Percentiles rank a stretch among this genome's conserved stretches.
phyloP scores from a whole-genome alignment of 2,113 vertebrate genomes.

The Ctenodactylus gundi region DNA sequence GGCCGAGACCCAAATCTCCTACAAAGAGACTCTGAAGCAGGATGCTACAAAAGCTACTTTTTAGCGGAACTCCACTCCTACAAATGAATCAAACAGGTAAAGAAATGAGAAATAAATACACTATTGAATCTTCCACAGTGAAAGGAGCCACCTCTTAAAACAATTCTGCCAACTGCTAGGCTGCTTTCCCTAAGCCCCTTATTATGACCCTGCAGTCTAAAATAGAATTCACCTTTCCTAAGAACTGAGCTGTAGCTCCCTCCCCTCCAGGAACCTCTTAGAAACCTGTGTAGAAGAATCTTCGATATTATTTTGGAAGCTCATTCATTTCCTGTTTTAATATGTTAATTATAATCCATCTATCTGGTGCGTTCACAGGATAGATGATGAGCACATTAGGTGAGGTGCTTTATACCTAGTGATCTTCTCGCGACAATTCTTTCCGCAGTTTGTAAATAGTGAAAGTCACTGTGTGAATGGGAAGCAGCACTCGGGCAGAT shows the following conservation, averaged over 20 bases:
- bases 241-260: neutral
- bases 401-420: neutral
- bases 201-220: neutral
- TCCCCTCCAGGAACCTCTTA: neutral
- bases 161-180: neutral
- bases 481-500: neutral
- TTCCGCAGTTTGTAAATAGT: neutral
- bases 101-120: constrained; percentile 17
- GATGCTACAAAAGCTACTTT: constrained; percentile 33
- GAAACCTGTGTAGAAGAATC: neutral
- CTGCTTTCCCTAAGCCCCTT: neutral
- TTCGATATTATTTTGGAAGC: neutral
- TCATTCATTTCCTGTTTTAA: neutral
- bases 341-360: neutral
- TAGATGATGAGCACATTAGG: neutral
- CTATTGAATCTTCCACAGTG: neutral
- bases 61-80: constrained; percentile 52
- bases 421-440: neutral
- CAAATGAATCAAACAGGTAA: constrained; percentile 12
- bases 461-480: neutral
- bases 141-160: neutral
- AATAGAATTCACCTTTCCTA: neutral
- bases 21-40: constrained; percentile 61
- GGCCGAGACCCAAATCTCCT: constrained; percentile 53
- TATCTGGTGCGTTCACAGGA: neutral